Percentiles rank a stretch among this genome's conserved stretches.
These are phyloP conservation scores for Liparis tanakae DNA, from an alignment of 2,797 vertebrate genomes.

Conservation along the genomic window DNA sequence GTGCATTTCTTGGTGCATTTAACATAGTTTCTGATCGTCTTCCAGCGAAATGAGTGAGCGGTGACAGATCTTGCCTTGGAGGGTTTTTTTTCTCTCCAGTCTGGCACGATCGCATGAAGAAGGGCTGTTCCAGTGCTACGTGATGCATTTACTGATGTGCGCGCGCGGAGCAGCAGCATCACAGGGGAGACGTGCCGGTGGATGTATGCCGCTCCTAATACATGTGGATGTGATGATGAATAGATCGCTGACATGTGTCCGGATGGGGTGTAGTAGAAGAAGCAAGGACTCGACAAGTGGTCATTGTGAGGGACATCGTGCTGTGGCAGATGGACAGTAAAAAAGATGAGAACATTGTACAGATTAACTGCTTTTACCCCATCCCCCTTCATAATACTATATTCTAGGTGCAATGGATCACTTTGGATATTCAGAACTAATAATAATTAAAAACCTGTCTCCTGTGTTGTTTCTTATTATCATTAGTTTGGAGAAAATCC, in stretches of 20 bases:
- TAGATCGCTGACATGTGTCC: constrained; percentile 65
- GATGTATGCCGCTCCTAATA: constrained; percentile 69
- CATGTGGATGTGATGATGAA: constrained; percentile 72
- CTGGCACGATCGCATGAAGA: constrained; percentile 83
- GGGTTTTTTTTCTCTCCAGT: constrained; percentile 71
- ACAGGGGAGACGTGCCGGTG: constrained; percentile 57
- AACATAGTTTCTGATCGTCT: constrained; percentile 82
- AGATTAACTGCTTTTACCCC: constrained; percentile 17
- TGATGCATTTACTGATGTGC: constrained; percentile 85
- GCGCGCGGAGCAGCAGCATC: constrained; percentile 68
- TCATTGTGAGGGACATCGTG: constrained; percentile 39
- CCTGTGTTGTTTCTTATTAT: constrained; percentile 37
- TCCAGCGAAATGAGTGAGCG: constrained; percentile 80
- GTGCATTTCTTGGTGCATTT: constrained; percentile 72
- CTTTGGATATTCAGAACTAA: constrained; percentile 49
- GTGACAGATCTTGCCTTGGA: constrained; percentile 80
- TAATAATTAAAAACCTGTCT: constrained; percentile 61
- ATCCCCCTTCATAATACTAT: constrained; percentile 17
- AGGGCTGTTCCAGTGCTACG: constrained; percentile 84
- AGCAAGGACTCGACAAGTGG: constrained; percentile 62
- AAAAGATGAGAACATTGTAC: constrained; percentile 45
- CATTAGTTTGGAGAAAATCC: constrained; percentile 42
- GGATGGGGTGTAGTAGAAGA: constrained; percentile 47
- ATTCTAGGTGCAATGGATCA: constrained; percentile 34
- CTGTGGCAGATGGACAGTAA: constrained; percentile 48